Percentiles rank a stretch among this genome's conserved stretches.
Conservation (phyloP, 2,113 vertebrate genomes). For the Rana temporaria region DNA sequence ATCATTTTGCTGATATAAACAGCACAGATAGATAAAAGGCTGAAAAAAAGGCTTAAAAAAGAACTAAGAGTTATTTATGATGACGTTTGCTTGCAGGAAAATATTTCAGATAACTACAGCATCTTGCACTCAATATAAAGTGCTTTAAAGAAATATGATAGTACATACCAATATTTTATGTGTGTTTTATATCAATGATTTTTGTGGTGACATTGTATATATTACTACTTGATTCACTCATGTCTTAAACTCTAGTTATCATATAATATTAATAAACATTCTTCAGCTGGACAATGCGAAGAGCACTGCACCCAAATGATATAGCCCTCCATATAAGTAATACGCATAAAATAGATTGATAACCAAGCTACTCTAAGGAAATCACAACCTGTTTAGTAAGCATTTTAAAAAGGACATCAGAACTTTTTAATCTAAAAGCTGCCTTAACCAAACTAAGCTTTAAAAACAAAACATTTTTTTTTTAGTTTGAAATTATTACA, state of each 20-base stretch:
- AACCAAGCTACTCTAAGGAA: background rate
- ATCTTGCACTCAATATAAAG: slow-evolving; percentile 43
- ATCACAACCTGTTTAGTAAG: background rate
- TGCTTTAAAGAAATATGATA: slow-evolving; percentile 45
- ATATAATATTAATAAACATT: slow-evolving; percentile 34
- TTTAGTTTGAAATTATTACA: background rate
- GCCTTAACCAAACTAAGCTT: background rate
- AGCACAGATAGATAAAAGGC: slow-evolving; percentile 46
- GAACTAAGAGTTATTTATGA: slow-evolving; percentile 55
- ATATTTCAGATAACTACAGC: slow-evolving; percentile 55
- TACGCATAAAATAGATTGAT: slow-evolving; percentile 21
- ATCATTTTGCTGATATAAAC: slow-evolving; percentile 56
- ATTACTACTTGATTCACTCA: background rate
- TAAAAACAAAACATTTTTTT: background rate
- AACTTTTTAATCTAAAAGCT: slow-evolving; percentile 16
- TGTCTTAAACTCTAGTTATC: slow-evolving; percentile 1
- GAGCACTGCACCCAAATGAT: slow-evolving; percentile 3
- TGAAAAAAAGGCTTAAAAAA: slow-evolving; percentile 44
- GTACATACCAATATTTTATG: slow-evolving; percentile 35
- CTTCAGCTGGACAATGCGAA: slow-evolving; percentile 18
- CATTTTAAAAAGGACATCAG: background rate
- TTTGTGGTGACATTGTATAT: slow-evolving; percentile 30
- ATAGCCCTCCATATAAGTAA: background rate
- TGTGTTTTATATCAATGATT: slow-evolving; percentile 32
- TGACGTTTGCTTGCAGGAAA: slow-evolving; percentile 50